These are phyloP conservation scores for Diorhabda elongata DNA, from an alignment of 1,140 invertebrate species.

Conservation along the genomic window DNA sequence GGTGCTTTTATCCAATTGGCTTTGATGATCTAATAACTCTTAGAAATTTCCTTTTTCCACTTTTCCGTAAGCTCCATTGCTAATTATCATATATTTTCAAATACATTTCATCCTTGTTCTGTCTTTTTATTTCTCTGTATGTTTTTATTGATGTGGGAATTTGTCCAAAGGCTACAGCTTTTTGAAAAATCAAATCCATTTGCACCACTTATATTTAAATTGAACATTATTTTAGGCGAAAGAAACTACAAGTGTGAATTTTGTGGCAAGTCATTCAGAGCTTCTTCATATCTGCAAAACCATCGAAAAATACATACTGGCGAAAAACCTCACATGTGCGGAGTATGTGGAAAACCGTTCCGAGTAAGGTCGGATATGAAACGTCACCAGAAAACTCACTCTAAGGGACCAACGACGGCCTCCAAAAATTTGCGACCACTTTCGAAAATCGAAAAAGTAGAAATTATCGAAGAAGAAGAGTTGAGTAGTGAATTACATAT, in stretches of 20 bases:
- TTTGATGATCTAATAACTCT: too few relatives aligned
- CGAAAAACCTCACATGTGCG: constrained; percentile 75
- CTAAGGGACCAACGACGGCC: constrained; percentile 16
- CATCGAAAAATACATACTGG: constrained; percentile 89
- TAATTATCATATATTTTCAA: too few relatives aligned
- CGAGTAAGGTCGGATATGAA: constrained; percentile 83
- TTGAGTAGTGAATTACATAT: constrained; percentile 33
- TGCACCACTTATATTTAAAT: too few relatives aligned
- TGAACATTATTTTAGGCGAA: constrained; percentile 52
- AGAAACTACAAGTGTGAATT: constrained; percentile 84
- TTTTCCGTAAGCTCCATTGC: too few relatives aligned
- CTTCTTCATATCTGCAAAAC: constrained; percentile 78
- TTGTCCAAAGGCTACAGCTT: too few relatives aligned
- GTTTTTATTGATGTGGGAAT: too few relatives aligned
- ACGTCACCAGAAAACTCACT: constrained; percentile 78
- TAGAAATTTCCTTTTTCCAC: too few relatives aligned
- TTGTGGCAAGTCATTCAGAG: constrained; percentile 77
- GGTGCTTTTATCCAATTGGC: neutral
- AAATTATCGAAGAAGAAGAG: constrained; percentile 30
- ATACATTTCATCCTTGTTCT: too few relatives aligned
- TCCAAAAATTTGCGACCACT: constrained; percentile 5
- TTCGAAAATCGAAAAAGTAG: constrained; percentile 19
- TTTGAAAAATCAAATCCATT: too few relatives aligned
- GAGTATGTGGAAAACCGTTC: constrained; percentile 77
- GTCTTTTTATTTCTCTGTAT: too few relatives aligned